Percentiles rank a stretch among this genome's conserved stretches.
These are phyloP conservation scores for Turritopsis dohrnii DNA, from an alignment of 30 jellyfish, hydroid and myxozoan species.

Conservation along the genomic window DNA sequence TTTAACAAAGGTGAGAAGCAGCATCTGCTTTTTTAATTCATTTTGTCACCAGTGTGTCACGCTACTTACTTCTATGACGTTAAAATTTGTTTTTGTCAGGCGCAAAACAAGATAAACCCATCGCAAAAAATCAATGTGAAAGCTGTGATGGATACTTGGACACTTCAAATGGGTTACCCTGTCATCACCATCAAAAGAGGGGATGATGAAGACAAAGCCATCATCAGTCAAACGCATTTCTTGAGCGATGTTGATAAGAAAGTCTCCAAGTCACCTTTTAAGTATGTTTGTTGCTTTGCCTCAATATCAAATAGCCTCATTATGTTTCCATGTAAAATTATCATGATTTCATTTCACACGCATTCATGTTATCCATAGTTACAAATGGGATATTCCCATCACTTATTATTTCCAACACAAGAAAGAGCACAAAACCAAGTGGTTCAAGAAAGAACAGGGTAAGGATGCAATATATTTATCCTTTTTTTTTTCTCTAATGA, in stretches of 20 bases:
- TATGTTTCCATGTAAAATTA: neutral
- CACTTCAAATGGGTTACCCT: conserved; percentile 80
- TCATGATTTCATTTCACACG: neutral
- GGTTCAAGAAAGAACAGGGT: conserved; percentile 27
- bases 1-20: conserved; percentile 38
- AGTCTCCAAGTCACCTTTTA: conserved; percentile 32
- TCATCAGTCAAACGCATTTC: conserved; percentile 63
- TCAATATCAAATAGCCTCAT: neutral
- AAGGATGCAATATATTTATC: neutral
- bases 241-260: conserved; percentile 37
- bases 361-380: conserved; percentile 24
- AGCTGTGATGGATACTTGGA: conserved; percentile 78
- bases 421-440: conserved; percentile 9
- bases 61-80: neutral
- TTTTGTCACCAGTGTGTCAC: neutral
- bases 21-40: neutral
- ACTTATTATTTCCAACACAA: conserved; percentile 43
- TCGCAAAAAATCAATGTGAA: conserved; percentile 43
- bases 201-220: conserved; percentile 22
- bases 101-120: conserved; percentile 7
- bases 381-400: conserved; percentile 77
- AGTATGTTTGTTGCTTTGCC: neutral
- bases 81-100: neutral
- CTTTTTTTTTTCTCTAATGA: too few species aligned
- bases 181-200: conserved; percentile 47